Base-by-base conservation (phyloP, 2,888 invertebrate species). In the Ashinkailepas kermadecensis region DNA sequence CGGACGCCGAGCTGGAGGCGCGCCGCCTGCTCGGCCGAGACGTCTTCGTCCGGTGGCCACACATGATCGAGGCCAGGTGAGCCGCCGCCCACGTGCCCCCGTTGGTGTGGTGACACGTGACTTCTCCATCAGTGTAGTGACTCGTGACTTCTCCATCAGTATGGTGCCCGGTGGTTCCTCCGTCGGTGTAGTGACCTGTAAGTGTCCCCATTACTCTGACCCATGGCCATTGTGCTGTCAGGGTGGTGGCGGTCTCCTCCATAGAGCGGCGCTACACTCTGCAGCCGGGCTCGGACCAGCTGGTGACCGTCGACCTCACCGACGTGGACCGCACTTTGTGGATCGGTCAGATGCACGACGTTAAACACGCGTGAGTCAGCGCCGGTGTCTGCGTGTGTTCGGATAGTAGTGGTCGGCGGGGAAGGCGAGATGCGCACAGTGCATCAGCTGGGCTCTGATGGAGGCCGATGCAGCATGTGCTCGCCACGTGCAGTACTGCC, bases 31-130 rank as follows among this genome's bases (percentile, higher is more conserved):
- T 97, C 18, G 94, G 94, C 0, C 91, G 92, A 86, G 89, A 90
- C 78, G 90, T 97, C 3, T 94, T 92, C 89, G 94, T 95, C 8
- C 92, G 92, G 10, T 99, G 97, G 97, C 99, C 99, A 0, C 95
- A 97, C 89, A 90, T 99, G 81, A 90, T 91, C n/a, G 94, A 94
- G 87, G 95, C 95, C 15, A 87, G 86, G 91, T 92, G 87, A 88
- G 90, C 88, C 23, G 23, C 21, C 70, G 65, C 7, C 39, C 15
- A 18, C 7, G 59, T 59, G 39, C 2, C 39, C 39, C 39, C 59
- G 15, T 7, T 59, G 59, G 59, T 59, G 59, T 1, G 59, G 59
- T 59, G 59, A 59, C 39, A 3, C 39, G 39, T 39, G 2, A 1
- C 39, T 4, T 39, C 39, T 39, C 39, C 39, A 39, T 39, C 39